These are phyloP conservation scores for Oncorhynchus kisutch DNA, from an alignment of 2,113 vertebrate species.

Conservation along the genomic window DNA sequence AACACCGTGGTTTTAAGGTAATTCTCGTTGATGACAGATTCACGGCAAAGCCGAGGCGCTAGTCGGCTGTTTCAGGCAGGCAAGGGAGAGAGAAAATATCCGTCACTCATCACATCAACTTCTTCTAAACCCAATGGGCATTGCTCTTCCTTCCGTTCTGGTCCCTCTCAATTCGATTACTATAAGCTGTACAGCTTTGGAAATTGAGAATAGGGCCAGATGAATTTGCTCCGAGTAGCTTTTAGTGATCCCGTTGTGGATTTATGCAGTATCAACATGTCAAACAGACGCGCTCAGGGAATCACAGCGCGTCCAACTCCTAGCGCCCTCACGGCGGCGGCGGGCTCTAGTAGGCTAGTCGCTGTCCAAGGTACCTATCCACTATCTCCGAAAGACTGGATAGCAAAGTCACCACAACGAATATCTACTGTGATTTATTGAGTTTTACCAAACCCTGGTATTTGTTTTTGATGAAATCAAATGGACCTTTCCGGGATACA, in stretches of 20 bases:
- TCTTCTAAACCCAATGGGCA: neutral
- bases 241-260: neutral
- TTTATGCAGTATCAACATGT: constrained; percentile 12
- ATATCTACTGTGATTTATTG: too few species aligned
- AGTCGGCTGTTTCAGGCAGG: too few species aligned
- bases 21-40: too few species aligned
- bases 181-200: neutral
- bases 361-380: constrained; percentile 25
- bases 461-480: too few species aligned
- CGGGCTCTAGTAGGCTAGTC: neutral
- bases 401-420: too few species aligned
- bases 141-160: neutral
- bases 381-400: neutral
- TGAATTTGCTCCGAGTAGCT: neutral
- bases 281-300: neutral
- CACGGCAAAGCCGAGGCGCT: too few species aligned
- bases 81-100: too few species aligned
- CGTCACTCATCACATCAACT: too few species aligned
- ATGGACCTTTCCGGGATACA: too few species aligned
- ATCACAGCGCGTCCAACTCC: constrained; percentile 1
- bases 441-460: too few species aligned
- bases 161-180: neutral
- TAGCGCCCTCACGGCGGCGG: constrained; percentile 5
- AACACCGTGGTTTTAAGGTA: too few species aligned
- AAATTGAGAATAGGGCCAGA: neutral